These are phyloP conservation scores for Anthoscopus minutus DNA, from an alignment of 2,113 vertebrate species.

Conservation along the genomic window DNA sequence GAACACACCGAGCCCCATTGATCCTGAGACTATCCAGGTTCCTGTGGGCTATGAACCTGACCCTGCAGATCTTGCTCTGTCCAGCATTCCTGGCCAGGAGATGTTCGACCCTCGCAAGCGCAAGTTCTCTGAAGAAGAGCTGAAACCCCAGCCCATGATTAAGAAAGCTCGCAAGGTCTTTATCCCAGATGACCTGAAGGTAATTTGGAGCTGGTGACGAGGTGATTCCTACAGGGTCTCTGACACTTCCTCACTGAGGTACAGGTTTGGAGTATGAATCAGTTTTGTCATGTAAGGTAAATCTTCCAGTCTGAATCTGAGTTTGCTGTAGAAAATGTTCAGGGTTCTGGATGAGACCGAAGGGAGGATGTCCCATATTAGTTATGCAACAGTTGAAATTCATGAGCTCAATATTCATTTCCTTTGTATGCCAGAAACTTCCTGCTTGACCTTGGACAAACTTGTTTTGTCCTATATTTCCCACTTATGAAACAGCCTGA, in stretches of 20 bases:
- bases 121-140: slow-evolving; percentile 94
- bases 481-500: slow-evolving; percentile 31
- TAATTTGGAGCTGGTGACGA: slow-evolving; percentile 80
- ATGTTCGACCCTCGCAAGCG: slow-evolving; percentile 95
- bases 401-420: slow-evolving; percentile 51
- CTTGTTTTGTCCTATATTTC: slow-evolving; percentile 27
- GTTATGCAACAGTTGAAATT: slow-evolving; percentile 1
- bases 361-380: background rate
- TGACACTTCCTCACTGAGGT: background rate
- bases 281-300: background rate
- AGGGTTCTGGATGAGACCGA: background rate
- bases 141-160: slow-evolving; percentile 98
- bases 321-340: background rate
- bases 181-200: slow-evolving; percentile 96
- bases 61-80: slow-evolving; percentile 93
- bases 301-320: background rate
- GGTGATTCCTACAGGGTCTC: background rate
- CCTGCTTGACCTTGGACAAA: slow-evolving; percentile 19
- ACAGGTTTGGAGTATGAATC: background rate
- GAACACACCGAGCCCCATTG: slow-evolving; percentile 93
- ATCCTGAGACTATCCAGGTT: slow-evolving; percentile 95
- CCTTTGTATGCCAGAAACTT: slow-evolving; percentile 47
- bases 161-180: slow-evolving; percentile 98
- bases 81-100: slow-evolving; percentile 97
- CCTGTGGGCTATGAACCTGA: slow-evolving; percentile 89